Evolutionary conservation across 2,888 invertebrate genomes (phyloP).

Genomic region (Peribatodes rhomboidaria): DNA sequence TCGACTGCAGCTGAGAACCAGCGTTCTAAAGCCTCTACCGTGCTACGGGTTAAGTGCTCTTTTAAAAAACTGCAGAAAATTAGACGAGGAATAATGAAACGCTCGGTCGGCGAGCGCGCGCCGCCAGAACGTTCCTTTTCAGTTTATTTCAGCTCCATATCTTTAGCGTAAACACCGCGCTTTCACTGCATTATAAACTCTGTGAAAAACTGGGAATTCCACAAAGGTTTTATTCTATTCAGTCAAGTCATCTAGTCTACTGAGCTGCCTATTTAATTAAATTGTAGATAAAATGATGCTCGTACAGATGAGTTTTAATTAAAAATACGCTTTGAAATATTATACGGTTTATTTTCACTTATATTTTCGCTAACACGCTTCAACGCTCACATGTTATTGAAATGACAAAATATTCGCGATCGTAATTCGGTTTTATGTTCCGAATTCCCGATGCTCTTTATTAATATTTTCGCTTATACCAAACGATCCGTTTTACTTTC

Average conservation of each 20-base stretch:
- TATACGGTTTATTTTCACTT: conserved; percentile 8
- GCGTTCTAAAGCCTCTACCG: conserved; percentile 48
- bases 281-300: conserved; percentile 22
- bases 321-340: conserved; percentile 4
- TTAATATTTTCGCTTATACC: conserved; percentile 63
- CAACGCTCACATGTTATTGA: conserved; percentile 27
- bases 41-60: conserved; percentile 60
- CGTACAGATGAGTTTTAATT: conserved; percentile 19
- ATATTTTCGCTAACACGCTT: conserved; percentile 21
- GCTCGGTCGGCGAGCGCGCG: conserved; percentile 42
- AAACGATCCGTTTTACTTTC: conserved; percentile 68
- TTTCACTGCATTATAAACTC: conserved; percentile 43
- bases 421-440: conserved; percentile 45
- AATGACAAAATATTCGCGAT: conserved; percentile 41
- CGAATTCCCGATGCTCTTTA: conserved; percentile 50
- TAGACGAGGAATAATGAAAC: conserved; percentile 61
- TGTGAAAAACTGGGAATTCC: conserved; percentile 33
- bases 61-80: conserved; percentile 68
- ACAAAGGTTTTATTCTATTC: conserved; percentile 31
- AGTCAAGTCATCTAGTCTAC: conserved; percentile 25
- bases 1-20: conserved; percentile 53
- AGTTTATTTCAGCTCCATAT: conserved; percentile 42
- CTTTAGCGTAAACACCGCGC: conserved; percentile 42
- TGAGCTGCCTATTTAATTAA: conserved; percentile 34
- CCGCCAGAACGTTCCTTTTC: conserved; percentile 41